Base-by-base conservation (phyloP, 2,888 invertebrate species). In the Nezara viridula region DNA sequence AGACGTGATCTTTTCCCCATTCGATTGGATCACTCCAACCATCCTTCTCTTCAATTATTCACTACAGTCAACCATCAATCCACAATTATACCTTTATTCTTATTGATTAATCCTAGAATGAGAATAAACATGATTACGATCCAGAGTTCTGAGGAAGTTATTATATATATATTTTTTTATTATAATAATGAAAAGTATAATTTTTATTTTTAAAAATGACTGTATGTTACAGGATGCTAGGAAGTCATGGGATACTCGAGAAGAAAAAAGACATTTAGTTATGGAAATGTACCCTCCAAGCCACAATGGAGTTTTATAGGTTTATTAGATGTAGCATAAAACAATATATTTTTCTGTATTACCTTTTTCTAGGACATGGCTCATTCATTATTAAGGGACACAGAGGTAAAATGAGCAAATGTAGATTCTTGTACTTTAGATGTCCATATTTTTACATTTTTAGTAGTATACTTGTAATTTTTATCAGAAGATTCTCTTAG, bases 231-330 rank as follows among this genome's bases (percentile, higher is more conserved):
- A 92, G 92, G 97, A 97, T 92, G 94, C 96, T 0, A 94, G 94
- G 88, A 94, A 95, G 91, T 94, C 96, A 50, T 97, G 96, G 91
- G 96, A 96, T 92, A 93, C 95, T 90, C 95, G 97, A 77, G 94
- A 95, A 86, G 96, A 97, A 93, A 96, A 96, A 77, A 96, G 96
- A 92, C 97, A 97, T 93, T 94, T 97, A n/a, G 97, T 97, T 6
- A 96, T 96, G 93, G 97, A 97, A 92, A 97, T 97, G 97, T 96
- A 97, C 92, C 95, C 95, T 91, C 95, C 96, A 93, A 90, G 90
- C 52, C 91, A 90, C 89, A 91, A 91, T 60, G 91, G 90, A 24
- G 90, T 90, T 44, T 90, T 91, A 52, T 44, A 81, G n/a, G 44
- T 6, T 37, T 37, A 19, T 32, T 7, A 7, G 7, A 73, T 73